phyloP scores from a whole-genome alignment of 2,113 vertebrate genomes.

The Heptranchias perlo region DNA sequence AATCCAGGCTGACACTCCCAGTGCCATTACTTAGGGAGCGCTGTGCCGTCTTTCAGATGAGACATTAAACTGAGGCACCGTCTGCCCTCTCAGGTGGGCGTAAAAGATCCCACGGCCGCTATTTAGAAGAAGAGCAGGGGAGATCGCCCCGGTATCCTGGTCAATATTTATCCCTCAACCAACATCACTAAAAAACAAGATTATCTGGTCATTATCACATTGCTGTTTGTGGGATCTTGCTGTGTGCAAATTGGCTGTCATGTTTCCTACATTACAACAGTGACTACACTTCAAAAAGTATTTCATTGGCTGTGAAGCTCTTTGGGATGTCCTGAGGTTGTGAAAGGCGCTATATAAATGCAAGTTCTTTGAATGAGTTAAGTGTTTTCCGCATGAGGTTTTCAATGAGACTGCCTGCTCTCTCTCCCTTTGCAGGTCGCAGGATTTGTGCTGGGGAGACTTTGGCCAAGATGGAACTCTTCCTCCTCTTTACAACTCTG shows the following conservation, averaged over 20 bases:
- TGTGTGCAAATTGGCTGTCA: neutral
- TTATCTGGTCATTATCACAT: neutral
- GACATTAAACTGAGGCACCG: neutral
- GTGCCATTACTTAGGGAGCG: neutral
- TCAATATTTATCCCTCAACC: neutral
- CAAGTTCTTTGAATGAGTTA: neutral
- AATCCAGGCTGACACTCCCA: neutral
- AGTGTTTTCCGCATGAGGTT: neutral
- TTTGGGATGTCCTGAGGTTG: neutral
- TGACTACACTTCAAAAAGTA: neutral
- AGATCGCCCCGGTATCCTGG: neutral
- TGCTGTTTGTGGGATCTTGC: neutral
- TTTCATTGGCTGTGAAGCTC: neutral
- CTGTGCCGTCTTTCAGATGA: neutral
- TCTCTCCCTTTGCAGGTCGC: neutral
- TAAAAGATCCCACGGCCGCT: neutral
- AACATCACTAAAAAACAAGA: neutral
- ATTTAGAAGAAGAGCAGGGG: neutral
- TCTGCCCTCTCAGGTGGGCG: neutral
- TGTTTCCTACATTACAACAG: neutral
- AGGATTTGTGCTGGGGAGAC: conserved; percentile 15
- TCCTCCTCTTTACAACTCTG: neutral
- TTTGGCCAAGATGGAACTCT: conserved; percentile 10
- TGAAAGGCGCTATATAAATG: neutral
- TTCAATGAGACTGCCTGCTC: neutral